Percentiles rank a stretch among this genome's conserved stretches.
Conservation (phyloP, 2,888 invertebrate species). For the Willowsia nigromaculata region DNA sequence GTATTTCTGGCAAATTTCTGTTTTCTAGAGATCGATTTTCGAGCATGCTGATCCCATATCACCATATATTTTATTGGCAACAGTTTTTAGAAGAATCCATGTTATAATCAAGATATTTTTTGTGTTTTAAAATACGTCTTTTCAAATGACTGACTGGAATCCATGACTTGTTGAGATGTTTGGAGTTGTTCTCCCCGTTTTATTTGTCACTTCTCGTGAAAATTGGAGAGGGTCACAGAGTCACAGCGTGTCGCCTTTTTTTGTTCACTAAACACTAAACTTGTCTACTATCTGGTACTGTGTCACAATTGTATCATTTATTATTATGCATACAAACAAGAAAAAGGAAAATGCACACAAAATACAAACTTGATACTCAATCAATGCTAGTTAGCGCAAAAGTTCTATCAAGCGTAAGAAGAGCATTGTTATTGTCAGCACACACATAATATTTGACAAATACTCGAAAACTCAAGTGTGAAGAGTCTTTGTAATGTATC, state of each 20-base stretch:
- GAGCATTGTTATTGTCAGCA: conserved; percentile 55
- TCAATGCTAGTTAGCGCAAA: neutral
- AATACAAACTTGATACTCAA: conserved; percentile 42
- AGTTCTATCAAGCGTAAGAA: conserved; percentile 35
- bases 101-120: conserved; percentile 2
- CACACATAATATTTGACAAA: conserved; percentile 66
- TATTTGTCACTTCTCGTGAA: conserved; percentile 52
- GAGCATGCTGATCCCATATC: too few relatives aligned
- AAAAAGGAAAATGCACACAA: neutral
- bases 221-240: conserved; percentile 59
- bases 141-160: conserved; percentile 48
- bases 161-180: conserved; percentile 59
- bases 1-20: too few relatives aligned
- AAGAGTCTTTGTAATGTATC: conserved; percentile 54
- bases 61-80: too few relatives aligned
- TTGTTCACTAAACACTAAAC: conserved; percentile 26
- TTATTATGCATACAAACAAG: conserved; percentile 30
- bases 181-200: conserved; percentile 37
- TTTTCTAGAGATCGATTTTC: too few relatives aligned
- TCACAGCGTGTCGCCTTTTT: conserved; percentile 61
- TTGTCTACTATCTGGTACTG: neutral
- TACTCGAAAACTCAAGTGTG: conserved; percentile 61
- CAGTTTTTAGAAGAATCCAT: neutral
- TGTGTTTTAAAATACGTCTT: neutral
- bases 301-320: conserved; percentile 34